Base-by-base conservation (phyloP, 2,888 invertebrate species). In the Thysanoteuthis rhombus region DNA sequence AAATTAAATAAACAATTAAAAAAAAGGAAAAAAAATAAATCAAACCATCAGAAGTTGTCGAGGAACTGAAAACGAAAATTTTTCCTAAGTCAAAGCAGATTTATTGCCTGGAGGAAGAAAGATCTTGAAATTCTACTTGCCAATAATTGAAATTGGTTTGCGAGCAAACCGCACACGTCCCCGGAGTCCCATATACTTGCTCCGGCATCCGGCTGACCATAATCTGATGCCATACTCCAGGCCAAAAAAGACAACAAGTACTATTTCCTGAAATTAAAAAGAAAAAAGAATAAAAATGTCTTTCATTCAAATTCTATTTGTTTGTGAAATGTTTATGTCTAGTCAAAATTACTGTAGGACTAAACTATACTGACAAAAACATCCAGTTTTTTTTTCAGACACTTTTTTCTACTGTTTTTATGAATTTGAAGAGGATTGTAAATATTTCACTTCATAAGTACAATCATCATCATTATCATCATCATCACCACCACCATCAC, bases 121-220 rank as follows among this genome's bases (percentile, higher is more conserved):
- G 16, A 75, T 32, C 75, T 16, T 0, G 36, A 75, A 75, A 10
- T 16, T 75, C n/a, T 75, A 75, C 97, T 97, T 97, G 98, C 98
- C 98, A 97, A 98, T 98, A 95, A 98, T 98, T 97, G 98, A 98
- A 96, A 98, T 98, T 94, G 98, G 98, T 97, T 98, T 98, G 95
- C 98, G 97, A 95, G 98, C 98, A 97, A 98, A 98, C 95, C 98
- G 97, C 93, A 98, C 97, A 94, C 98, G 97, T 47, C 98, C 98
- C 96, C 98, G 98, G 95, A 98, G 97, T 45, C 98, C 98, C 98
- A 98, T 98, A 97, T 98, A 98, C 96, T 98, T 98, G 94, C 98
- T 98, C 93, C 98, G 97, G 97, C 98, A 98, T 93, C 98, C 98
- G 1, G 98, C 98, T 47, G 98, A 98, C 98, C 98, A 98, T 94